phyloP scores from a whole-genome alignment of 1,140 invertebrate species.

The Plutomurus gul region DNA sequence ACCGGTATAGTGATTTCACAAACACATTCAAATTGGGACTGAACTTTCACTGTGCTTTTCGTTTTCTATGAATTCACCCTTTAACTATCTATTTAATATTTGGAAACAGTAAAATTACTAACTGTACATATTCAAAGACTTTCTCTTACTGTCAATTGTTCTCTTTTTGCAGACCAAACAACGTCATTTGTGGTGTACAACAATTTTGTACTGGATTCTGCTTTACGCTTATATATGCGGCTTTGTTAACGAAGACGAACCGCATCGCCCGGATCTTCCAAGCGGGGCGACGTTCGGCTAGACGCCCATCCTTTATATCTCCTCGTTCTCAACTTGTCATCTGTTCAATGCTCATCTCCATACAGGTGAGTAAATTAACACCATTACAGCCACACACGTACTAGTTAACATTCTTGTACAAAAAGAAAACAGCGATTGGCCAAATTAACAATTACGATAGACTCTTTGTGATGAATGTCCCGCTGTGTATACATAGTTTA shows the following conservation, averaged over 20 bases:
- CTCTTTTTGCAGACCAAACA: slow-evolving; percentile 45
- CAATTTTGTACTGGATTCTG: slow-evolving; percentile 68
- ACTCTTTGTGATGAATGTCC: no score
- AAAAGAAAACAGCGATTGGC: no score
- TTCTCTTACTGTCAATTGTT: background rate
- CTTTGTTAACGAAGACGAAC: slow-evolving; percentile 89
- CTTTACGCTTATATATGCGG: slow-evolving; percentile 89
- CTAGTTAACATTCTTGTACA: no score
- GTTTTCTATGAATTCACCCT: no score
- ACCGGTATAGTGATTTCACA: no score
- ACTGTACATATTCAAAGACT: background rate
- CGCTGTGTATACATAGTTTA: no score
- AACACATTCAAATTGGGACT: no score
- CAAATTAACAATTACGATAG: no score
- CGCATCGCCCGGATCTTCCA: slow-evolving; percentile 89
- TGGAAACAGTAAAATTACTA: background rate
- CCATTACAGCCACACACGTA: no score
- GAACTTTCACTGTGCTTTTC: background rate
- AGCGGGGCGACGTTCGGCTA: slow-evolving; percentile 82
- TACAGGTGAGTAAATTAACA: no score
- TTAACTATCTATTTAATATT: no score
- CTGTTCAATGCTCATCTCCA: slow-evolving; percentile 76
- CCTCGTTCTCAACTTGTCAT: slow-evolving; percentile 91
- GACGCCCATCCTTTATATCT: slow-evolving; percentile 87
- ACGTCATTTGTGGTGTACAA: slow-evolving; percentile 59